phyloP scores from a whole-genome alignment of 2,888 invertebrate genomes.

The Drosophila paracracens region DNA sequence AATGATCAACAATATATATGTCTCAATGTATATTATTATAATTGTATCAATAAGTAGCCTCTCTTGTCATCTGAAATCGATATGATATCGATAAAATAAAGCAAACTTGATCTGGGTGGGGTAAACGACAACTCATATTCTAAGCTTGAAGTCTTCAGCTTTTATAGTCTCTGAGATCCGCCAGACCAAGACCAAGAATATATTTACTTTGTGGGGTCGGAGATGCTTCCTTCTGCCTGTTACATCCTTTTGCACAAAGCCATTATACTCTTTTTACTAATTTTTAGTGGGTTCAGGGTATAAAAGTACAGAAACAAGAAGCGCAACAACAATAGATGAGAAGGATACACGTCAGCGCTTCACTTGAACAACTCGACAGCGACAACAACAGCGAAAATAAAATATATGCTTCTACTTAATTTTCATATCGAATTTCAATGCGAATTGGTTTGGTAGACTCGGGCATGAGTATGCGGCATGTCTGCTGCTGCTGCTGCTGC shows the following conservation, averaged over 20 bases:
- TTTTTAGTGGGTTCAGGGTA: not conserved
- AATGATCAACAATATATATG: not conserved
- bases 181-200: not conserved
- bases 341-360: conserved; percentile 62
- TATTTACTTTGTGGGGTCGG: not conserved
- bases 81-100: not conserved
- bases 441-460: conserved; percentile 55
- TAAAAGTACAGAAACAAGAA: conserved; percentile 4
- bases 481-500: conserved; percentile 16
- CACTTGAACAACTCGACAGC: conserved; percentile 67
- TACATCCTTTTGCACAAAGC: not conserved
- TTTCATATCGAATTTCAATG: conserved; percentile 79
- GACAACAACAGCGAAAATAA: conserved; percentile 31
- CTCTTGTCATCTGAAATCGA: not conserved
- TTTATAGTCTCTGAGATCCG: not conserved
- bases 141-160: not conserved
- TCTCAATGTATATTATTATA: not conserved
- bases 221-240: not conserved
- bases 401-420: conserved; percentile 58
- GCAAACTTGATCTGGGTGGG: not conserved
- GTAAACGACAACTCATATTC: not conserved
- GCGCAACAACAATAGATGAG: conserved; percentile 35
- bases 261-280: not conserved
- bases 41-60: not conserved
- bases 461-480: conserved; percentile 26